phyloP scores from a whole-genome alignment of 2,797 vertebrate species.

The Corythornis leucogaster region DNA sequence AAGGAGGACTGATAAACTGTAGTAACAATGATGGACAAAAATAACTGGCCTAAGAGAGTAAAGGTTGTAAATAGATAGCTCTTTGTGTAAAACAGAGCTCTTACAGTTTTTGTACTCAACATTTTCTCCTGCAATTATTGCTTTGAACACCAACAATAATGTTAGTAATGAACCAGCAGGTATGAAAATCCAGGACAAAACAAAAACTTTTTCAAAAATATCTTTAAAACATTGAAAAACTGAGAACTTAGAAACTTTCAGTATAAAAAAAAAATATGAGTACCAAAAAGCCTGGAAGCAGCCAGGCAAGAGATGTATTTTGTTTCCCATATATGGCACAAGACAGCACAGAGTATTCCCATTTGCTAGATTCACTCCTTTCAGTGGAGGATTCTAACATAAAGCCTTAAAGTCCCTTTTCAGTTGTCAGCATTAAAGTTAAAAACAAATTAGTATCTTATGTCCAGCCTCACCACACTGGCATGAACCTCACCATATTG shows the following conservation, averaged over 20 bases:
- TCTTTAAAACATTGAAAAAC: neutral
- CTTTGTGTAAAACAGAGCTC: neutral
- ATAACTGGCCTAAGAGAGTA: neutral
- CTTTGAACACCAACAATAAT: neutral
- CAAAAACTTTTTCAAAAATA: too few species aligned
- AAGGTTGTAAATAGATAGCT: neutral
- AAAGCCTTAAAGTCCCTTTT: neutral
- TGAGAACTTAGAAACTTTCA: neutral
- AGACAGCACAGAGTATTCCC: neutral
- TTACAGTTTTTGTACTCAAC: neutral
- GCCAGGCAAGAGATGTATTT: neutral
- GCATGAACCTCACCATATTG: neutral
- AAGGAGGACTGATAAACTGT: neutral
- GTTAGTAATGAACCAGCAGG: neutral
- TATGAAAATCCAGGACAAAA: neutral
- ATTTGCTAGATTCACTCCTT: neutral
- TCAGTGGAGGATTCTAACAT: neutral
- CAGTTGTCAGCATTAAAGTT: neutral
- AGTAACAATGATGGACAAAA: neutral
- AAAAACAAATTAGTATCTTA: neutral
- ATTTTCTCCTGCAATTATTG: neutral
- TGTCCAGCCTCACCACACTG: neutral
- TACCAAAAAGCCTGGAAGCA: neutral
- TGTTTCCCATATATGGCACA: rapidly evolving
- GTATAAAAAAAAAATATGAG: neutral